Percentiles rank a stretch among this genome's conserved stretches.
Evolutionary conservation across 1,140 invertebrate genomes (phyloP).

Genomic region (Eufriesea mexicana): DNA sequence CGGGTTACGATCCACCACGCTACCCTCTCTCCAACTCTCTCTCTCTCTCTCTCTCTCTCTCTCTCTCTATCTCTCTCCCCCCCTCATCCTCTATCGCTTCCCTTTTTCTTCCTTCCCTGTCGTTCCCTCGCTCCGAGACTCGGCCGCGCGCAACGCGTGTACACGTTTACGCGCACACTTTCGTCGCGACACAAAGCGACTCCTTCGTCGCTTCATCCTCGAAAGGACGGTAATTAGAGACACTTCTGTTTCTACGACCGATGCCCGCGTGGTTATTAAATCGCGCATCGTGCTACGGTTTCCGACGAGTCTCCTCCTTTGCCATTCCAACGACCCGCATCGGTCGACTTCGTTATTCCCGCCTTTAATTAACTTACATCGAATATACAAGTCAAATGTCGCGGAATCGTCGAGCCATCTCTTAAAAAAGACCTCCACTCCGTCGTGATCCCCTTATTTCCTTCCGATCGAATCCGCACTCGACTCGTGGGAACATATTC

Average conservation of each 20-base stretch:
- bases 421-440: neutral
- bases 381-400: constrained; percentile 18
- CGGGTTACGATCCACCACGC: constrained; percentile 35
- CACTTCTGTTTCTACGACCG: neutral
- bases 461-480: constrained; percentile 31
- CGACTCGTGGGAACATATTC: constrained; percentile 21
- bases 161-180: neutral
- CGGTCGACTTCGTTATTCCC: neutral
- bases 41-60: neutral
- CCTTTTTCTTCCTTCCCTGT: neutral
- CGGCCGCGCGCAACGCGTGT: neutral
- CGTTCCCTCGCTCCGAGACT: neutral
- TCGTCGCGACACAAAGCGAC: constrained; percentile 6
- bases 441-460: no score
- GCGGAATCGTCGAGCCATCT: neutral
- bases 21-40: neutral
- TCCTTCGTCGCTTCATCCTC: neutral
- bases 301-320: neutral
- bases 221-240: constrained; percentile 43
- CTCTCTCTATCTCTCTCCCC: neutral
- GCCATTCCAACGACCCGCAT: neutral
- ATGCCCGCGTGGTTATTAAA: constrained; percentile 33
- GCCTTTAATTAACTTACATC: constrained; percentile 31
- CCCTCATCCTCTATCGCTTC: no score
- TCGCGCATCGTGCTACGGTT: constrained; percentile 6